Conservation (phyloP, 2,113 vertebrate species). For the Notothenia coriiceps region DNA sequence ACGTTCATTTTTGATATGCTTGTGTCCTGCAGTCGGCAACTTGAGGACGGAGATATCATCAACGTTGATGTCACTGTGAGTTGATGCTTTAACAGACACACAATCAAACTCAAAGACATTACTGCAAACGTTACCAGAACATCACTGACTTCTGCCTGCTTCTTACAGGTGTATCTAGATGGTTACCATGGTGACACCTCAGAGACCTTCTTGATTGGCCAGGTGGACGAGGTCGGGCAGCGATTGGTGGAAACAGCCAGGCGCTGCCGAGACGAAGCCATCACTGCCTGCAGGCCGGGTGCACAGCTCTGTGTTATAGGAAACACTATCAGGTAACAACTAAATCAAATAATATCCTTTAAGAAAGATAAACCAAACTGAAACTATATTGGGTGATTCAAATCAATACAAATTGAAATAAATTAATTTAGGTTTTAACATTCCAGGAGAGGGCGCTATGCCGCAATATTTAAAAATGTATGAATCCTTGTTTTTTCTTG, state of each 20-base stretch:
- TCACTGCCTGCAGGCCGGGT: constrained; percentile 90
- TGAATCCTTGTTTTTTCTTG: too few species aligned
- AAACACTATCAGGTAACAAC: constrained; percentile 93
- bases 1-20: background rate
- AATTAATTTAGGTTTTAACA: too few species aligned
- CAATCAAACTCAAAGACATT: background rate
- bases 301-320: constrained; percentile 92
- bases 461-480: too few species aligned
- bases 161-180: constrained; percentile 91
- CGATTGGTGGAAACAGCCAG: constrained; percentile 90
- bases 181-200: constrained; percentile 99
- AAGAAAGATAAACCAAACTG: too few species aligned
- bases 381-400: too few species aligned
- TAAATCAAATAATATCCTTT: too few species aligned
- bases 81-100: constrained; percentile 2
- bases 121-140: background rate
- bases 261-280: constrained; percentile 94
- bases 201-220: constrained; percentile 95
- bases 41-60: constrained; percentile 97
- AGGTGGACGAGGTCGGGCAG: constrained; percentile 90
- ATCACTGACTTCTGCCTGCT: background rate
- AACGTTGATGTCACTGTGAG: constrained; percentile 99
- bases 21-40: constrained; percentile 88
- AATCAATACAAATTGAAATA: too few species aligned
- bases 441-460: too few species aligned